Conservation (phyloP, 2,888 invertebrate species). For the Acheta domesticus region DNA sequence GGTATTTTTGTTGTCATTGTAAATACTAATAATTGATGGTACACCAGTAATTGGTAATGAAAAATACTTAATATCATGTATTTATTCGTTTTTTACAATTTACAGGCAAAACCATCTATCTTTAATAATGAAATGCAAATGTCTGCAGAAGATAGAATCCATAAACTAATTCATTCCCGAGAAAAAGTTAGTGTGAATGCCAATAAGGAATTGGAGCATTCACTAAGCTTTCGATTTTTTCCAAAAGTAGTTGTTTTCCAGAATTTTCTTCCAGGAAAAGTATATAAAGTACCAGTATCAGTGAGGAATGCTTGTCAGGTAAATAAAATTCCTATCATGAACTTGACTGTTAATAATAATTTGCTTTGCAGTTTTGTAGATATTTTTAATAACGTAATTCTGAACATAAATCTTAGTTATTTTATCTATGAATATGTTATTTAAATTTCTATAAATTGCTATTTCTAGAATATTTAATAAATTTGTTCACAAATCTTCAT, state of each 20-base stretch:
- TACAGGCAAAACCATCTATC: constrained; percentile 31
- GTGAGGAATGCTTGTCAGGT: constrained; percentile 59
- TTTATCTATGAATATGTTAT: no score
- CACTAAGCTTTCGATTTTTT: constrained; percentile 35
- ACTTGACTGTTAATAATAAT: no score
- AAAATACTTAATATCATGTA: no score
- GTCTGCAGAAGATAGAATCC: constrained; percentile 29
- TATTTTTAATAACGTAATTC: no score
- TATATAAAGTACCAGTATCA: constrained; percentile 52
- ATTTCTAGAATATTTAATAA: no score
- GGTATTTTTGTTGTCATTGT: no score
- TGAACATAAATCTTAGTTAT: no score
- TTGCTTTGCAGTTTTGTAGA: no score
- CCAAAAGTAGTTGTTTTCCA: constrained; percentile 60
- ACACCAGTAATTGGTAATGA: no score
- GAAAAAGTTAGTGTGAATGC: neutral
- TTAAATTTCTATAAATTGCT: no score
- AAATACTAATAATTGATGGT: no score
- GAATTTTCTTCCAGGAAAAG: constrained; percentile 55
- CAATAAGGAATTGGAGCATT: neutral
- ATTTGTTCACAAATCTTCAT: no score
- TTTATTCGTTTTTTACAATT: neutral
- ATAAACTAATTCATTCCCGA: constrained; percentile 25
- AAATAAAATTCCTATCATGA: constrained; percentile 34
- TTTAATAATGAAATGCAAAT: constrained; percentile 37